Evolutionary conservation across 2,888 invertebrate genomes (phyloP).

Genomic region (Watsonalla cultraria): DNA sequence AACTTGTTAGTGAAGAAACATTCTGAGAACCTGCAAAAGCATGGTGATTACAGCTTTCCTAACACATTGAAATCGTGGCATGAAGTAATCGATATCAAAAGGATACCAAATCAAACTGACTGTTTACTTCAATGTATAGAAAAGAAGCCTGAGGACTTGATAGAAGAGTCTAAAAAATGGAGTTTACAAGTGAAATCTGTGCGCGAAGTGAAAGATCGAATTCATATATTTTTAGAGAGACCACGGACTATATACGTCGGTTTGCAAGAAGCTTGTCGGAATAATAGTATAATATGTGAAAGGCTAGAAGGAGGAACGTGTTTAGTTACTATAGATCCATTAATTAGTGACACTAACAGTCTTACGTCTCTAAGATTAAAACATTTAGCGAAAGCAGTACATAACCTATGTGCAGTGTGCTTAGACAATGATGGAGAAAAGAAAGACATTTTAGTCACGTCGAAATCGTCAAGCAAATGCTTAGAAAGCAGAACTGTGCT

Average conservation of each 20-base stretch:
- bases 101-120: conserved; percentile 16
- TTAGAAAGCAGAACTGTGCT: conserved; percentile 39
- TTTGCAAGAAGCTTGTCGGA: conserved; percentile 36
- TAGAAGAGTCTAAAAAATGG: conserved; percentile 68
- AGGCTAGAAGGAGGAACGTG: conserved; percentile 22
- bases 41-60: conserved; percentile 84
- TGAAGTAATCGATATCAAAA: conserved; percentile 28
- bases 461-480: conserved; percentile 54
- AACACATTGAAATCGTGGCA: conserved; percentile 78
- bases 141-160: conserved; percentile 48
- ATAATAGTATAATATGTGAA: conserved; percentile 31
- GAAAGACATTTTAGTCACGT: conserved; percentile 38
- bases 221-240: conserved; percentile 76
- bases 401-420: conserved; percentile 43
- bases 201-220: conserved; percentile 55
- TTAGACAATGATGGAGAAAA: conserved; percentile 8
- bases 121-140: conserved; percentile 42
- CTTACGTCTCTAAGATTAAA: conserved; percentile 51
- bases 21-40: conserved; percentile 68
- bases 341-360: conserved; percentile 35
- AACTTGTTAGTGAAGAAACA: conserved; percentile 76
- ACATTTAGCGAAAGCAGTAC: conserved; percentile 42
- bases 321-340: conserved; percentile 36
- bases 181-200: conserved; percentile 57
- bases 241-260: conserved; percentile 39